These are phyloP conservation scores for Beroe forskalii DNA, from an alignment of 37 sponge, comb jelly and placozoan genomes.

Conservation along the genomic window DNA sequence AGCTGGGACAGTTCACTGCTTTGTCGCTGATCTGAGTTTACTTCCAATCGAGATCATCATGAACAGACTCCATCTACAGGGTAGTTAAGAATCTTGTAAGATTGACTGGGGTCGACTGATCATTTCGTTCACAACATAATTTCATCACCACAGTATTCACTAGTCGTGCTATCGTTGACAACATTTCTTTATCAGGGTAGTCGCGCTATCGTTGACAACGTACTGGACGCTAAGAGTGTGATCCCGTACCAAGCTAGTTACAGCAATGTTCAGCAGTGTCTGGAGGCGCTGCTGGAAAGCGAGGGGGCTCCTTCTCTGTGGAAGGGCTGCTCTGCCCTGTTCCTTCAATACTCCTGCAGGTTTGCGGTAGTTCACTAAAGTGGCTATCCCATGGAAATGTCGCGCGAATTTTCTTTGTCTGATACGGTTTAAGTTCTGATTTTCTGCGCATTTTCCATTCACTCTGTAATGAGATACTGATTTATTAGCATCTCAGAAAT, in stretches of 20 bases:
- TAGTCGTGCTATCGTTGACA: too few species aligned
- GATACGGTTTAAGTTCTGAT: too few species aligned
- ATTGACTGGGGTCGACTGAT: too few species aligned
- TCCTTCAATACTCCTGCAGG: constrained; percentile 13
- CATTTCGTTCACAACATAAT: background rate
- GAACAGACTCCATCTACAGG: constrained; percentile 48
- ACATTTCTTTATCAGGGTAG: too few species aligned
- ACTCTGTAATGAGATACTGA: too few species aligned
- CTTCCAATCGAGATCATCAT: constrained; percentile 36
- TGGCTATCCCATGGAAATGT: too few species aligned
- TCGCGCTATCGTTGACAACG: constrained; percentile 45
- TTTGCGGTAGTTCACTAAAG: too few species aligned
- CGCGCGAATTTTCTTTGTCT: too few species aligned
- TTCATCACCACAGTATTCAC: too few species aligned
- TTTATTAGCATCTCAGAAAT: too few species aligned
- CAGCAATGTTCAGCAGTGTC: constrained; percentile 14
- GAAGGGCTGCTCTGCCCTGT: constrained; percentile 6
- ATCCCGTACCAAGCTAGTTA: constrained; percentile 35
- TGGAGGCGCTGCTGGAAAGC: constrained; percentile 18
- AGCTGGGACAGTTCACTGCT: constrained; percentile 36
- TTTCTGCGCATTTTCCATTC: too few species aligned
- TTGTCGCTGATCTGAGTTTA: constrained; percentile 11
- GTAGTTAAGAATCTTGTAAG: too few species aligned
- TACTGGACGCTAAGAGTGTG: background rate
- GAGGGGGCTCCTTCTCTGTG: constrained; percentile 1